Evolutionary conservation across 1,140 invertebrate genomes (phyloP).

Genomic region (Lamellibrachia luymesi): DNA sequence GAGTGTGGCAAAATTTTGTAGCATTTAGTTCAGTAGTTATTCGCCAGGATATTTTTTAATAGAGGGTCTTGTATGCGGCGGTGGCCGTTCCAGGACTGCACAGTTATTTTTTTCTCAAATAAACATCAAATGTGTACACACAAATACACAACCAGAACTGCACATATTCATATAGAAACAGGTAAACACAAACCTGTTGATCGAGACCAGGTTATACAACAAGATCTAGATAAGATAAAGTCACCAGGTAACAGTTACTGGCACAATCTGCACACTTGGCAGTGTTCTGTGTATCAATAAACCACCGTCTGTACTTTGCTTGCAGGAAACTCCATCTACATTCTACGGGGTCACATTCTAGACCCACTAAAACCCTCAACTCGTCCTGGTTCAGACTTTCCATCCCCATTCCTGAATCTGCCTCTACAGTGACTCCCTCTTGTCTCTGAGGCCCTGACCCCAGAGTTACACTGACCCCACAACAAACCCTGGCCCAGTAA

Average conservation of each 20-base stretch:
- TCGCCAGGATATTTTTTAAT: too few relatives aligned
- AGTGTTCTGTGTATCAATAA: background rate
- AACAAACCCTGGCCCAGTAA: background rate
- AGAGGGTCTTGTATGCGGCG: too few relatives aligned
- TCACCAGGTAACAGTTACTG: background rate
- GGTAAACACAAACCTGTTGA: too few relatives aligned
- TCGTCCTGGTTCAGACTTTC: background rate
- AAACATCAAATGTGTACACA: too few relatives aligned
- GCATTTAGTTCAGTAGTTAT: too few relatives aligned
- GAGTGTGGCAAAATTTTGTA: too few relatives aligned
- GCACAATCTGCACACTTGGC: background rate
- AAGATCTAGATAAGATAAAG: background rate
- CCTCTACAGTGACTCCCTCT: background rate
- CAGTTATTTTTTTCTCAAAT: too few relatives aligned
- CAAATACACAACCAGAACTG: too few relatives aligned
- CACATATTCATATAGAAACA: background rate
- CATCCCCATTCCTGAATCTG: background rate
- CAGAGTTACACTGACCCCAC: background rate
- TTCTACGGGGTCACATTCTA: background rate
- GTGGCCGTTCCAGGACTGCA: too few relatives aligned
- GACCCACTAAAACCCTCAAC: background rate
- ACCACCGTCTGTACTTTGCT: background rate
- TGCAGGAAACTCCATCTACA: background rate
- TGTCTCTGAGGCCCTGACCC: background rate
- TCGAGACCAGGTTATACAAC: too few relatives aligned